Base-by-base conservation (phyloP, 1,140 invertebrate species). In the Dreissena rostriformis region DNA sequence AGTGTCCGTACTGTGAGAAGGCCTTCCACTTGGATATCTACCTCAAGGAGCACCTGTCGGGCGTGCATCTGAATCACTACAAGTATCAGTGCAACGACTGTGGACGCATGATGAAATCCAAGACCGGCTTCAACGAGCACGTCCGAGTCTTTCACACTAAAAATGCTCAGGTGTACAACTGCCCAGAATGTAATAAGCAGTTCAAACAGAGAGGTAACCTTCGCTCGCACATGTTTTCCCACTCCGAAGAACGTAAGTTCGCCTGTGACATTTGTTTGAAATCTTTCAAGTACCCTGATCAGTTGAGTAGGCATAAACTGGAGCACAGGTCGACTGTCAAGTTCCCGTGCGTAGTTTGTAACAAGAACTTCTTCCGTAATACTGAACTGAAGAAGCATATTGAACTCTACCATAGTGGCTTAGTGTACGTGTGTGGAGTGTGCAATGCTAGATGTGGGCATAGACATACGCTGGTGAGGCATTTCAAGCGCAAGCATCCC, bases 181-280 rank as follows among this genome's bases (percentile, higher is more conserved):
- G 95, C 88, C 88, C 92, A 15, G 92, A 92, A 70, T 95, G 95
- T 90, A 93, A 91, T 19, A 94, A 94, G 89, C 90, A 91, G 28
- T 94, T 94, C 85, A 91, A 91, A 39, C 94, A 94, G 88, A 94
- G 93, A 81, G 94, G 91, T 71, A 95, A 94, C 85, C 89, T 93
- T 87, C 92, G 88, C 83, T 93, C 91, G 51, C 94, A 94, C 78
- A 91, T 90, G 87, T 92, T 90, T 63, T 92, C 90, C 26, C 94
- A 93, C 85, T 90, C 89, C 61, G 91, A 89, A 73, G 90, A 88
- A 39, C 89, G 88, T 81, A 89, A 87, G 26, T 93, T 93, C 79
- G 87, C 82, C 19, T 94, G 93, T 84, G 81, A 85, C 1, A 87
- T 89, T 17, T 94, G 93, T 87, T 52, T 67, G 0, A 92, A 91